phyloP scores from a whole-genome alignment of 2,797 vertebrate species.

The Picus viridis region DNA sequence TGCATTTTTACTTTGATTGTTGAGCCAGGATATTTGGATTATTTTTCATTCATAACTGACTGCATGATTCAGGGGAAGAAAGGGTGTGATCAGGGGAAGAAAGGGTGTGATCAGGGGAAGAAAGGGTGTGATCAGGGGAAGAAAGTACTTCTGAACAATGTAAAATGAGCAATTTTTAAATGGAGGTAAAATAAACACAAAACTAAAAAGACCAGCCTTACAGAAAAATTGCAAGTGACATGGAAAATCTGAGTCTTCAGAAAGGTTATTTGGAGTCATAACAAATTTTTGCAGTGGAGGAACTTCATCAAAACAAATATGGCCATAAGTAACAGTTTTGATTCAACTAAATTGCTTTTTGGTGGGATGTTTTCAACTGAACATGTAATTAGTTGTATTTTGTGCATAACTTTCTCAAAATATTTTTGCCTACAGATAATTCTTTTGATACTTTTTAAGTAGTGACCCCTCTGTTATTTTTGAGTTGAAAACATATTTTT shows the following conservation, averaged over 20 bases:
- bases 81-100: background rate
- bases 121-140: background rate
- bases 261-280: background rate
- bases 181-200: background rate
- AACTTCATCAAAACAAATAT: background rate
- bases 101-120: background rate
- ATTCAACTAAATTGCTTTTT: background rate
- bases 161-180: background rate
- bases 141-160: background rate
- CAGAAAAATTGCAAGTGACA: background rate
- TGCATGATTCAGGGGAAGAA: background rate
- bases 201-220: background rate
- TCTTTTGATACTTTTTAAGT: background rate
- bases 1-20: background rate
- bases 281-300: background rate
- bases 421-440: background rate
- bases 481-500: background rate
- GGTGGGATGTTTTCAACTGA: background rate
- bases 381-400: background rate
- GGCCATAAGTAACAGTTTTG: background rate
- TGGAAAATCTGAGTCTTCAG: background rate
- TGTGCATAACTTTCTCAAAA: background rate
- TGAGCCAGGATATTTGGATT: background rate
- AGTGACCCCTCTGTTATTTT: background rate
- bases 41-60: slow-evolving; percentile 6